phyloP scores from a whole-genome alignment of 2,113 vertebrate species.

The Hystrix cristata region DNA sequence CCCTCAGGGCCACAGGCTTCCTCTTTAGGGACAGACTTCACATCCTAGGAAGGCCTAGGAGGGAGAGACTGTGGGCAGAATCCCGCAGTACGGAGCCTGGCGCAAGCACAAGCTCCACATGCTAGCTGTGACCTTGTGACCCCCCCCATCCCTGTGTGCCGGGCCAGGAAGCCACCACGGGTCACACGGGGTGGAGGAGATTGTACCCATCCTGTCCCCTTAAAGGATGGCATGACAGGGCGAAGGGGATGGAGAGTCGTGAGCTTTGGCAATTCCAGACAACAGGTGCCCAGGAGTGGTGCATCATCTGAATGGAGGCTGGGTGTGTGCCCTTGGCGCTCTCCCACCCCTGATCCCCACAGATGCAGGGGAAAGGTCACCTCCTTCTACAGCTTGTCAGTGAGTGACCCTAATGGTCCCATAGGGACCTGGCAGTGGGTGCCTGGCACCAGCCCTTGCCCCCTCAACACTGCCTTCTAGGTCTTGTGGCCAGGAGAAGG shows the following conservation, averaged over 20 bases:
- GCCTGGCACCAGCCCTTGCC: not conserved
- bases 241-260: not conserved
- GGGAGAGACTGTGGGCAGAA: not conserved
- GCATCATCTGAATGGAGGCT: not conserved
- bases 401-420: not conserved
- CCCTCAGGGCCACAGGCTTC: too few relatives aligned
- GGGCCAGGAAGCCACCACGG: not conserved
- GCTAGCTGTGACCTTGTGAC: not conserved
- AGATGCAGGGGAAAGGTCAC: not conserved
- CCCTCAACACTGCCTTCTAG: too few relatives aligned
- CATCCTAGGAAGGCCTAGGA: not conserved
- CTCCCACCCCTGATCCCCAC: not conserved
- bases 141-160: too few relatives aligned
- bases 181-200: not conserved
- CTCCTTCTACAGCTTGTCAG: not conserved
- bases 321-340: accelerated
- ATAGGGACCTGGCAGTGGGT: not conserved
- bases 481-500: not conserved
- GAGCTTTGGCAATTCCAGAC: not conserved
- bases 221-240: not conserved
- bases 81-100: not conserved
- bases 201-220: not conserved
- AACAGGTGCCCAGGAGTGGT: not conserved
- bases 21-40: not conserved
- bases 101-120: too few relatives aligned